Evolutionary conservation across 2,113 vertebrate genomes (phyloP).

Genomic region (Turdus rufiventris): DNA sequence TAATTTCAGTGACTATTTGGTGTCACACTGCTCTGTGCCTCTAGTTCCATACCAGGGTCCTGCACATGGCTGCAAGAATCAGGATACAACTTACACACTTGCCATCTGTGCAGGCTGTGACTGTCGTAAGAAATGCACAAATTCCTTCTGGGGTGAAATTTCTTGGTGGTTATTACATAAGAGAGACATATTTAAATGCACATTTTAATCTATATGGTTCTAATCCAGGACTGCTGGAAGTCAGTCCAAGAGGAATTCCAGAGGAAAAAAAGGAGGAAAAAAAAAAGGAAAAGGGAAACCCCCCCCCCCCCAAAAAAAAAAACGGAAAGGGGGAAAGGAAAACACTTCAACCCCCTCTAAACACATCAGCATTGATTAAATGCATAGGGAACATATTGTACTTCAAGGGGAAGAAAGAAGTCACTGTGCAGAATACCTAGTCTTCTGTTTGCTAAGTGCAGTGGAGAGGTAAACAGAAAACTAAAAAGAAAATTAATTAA

Average conservation of each 20-base stretch:
- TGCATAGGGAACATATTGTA: background rate
- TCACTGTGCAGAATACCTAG: background rate
- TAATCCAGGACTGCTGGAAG: background rate
- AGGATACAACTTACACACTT: background rate
- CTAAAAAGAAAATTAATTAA: background rate
- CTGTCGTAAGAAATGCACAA: background rate
- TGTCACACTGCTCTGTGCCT: background rate
- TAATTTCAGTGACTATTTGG: background rate
- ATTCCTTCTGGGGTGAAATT: constrained; percentile 29
- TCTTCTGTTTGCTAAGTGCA: background rate
- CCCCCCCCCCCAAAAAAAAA: too few relatives aligned
- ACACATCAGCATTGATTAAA: background rate
- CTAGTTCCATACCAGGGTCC: background rate
- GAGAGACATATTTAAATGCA: background rate
- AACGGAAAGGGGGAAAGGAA: background rate
- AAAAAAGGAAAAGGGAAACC: too few relatives aligned
- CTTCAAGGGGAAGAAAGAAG: background rate
- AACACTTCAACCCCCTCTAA: background rate
- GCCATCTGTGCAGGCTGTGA: background rate
- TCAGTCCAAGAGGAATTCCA: background rate
- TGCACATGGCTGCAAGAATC: background rate
- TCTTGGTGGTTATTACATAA: background rate
- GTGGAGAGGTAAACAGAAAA: background rate
- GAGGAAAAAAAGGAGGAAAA: too few relatives aligned
- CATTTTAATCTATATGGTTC: background rate